Base-by-base conservation (phyloP, 2,888 invertebrate genomes). In the Schizotus pectinicornis region DNA sequence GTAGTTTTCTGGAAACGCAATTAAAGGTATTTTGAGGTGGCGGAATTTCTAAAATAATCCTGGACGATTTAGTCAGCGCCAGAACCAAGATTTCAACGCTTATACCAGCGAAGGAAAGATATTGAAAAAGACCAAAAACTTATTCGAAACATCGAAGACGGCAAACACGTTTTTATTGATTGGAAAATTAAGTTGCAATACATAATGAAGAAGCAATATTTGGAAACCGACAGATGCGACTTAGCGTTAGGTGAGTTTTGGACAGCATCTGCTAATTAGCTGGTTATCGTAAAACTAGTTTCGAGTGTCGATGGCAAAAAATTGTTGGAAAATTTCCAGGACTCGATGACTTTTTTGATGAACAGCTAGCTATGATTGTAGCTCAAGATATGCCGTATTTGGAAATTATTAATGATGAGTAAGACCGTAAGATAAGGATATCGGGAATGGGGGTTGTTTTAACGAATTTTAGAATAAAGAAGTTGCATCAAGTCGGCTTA, bases 401-500 rank as follows among this genome's bases (percentile, higher is more conserved):
- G 7, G 76, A 85, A 1, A 82, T 90, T 48, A 86, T 95, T 33
- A 92, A 95, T 74, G 84, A 86, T 56, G 90, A 94, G 92, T 92
- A 80, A 85, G 88, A n/a, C n/a, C n/a, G n/a, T n/a, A n/a, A n/a
- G n/a, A n/a, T n/a, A n/a, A n/a, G n/a, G n/a, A n/a, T n/a, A n/a
- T n/a, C n/a, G n/a, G n/a, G n/a, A n/a, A n/a, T n/a, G n/a, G 33
- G 2, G 2, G 2, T 43, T 8, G 33, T 35, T 37, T 46, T 46
- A 33, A 30, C 6, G 49, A 47, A 38, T 72, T 74, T n/a, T 64
- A 92, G 92, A 74, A 87, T 95, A 49, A 87, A 86, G 70, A 85
- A 88, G 52, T 86, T 95, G 83, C 91, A 92, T 72, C 91, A 93
- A 76, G 89, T 90, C 50, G 95, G 95, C 6, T 83, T 95, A 62